Evolutionary conservation across 2,888 invertebrate species (phyloP).

Genomic region (Ectemnius continuus): DNA sequence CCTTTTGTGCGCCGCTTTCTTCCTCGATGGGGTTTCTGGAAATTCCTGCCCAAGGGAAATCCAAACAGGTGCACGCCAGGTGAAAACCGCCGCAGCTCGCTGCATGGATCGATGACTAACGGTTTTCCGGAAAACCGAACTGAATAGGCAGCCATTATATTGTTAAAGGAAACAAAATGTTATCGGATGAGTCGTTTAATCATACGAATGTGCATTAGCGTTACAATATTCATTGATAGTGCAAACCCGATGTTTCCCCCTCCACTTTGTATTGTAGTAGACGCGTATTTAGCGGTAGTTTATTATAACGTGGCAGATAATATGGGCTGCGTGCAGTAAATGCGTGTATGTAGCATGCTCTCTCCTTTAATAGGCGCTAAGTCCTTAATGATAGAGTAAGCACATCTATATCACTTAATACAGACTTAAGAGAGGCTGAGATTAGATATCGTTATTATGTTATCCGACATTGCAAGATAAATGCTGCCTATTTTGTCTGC

Average conservation of each 20-base stretch:
- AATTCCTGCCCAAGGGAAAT: constrained; percentile 18
- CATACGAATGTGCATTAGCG: no score
- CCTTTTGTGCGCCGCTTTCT: not conserved
- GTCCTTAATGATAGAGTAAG: not conserved
- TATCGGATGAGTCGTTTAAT: no score
- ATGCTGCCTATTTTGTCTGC: not conserved
- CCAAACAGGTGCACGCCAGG: constrained; percentile 44
- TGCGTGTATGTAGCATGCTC: no score
- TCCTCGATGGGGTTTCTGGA: not conserved
- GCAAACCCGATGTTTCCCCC: no score
- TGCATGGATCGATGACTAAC: constrained; percentile 2
- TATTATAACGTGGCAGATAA: no score
- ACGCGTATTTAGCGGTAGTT: no score
- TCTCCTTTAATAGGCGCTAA: no score
- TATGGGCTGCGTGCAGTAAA: no score
- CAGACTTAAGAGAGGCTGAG: constrained; percentile 8
- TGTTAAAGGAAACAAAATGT: no score
- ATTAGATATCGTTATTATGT: constrained; percentile 47
- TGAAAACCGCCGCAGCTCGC: constrained; percentile 30
- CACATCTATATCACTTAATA: constrained; percentile 1
- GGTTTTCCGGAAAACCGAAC: constrained; percentile 20
- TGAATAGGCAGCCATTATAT: not conserved
- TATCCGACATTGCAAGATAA: constrained; percentile 32
- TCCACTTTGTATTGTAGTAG: no score
- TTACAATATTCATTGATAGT: no score